phyloP scores from a whole-genome alignment of 2,797 vertebrate genomes.

The Dromococcyx pavoninus region DNA sequence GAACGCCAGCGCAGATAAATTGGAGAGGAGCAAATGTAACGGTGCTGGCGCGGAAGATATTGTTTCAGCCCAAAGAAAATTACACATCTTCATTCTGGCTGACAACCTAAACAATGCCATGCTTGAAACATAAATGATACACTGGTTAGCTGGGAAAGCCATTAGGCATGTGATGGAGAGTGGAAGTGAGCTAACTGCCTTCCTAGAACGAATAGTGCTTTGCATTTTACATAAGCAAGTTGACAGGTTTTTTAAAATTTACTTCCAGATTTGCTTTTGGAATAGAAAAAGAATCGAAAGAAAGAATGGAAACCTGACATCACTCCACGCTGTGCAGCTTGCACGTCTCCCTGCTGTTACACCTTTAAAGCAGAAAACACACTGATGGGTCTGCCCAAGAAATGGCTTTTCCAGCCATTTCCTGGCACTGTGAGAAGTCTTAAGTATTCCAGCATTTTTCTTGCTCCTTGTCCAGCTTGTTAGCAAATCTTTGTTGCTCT shows the following conservation, averaged over 20 bases:
- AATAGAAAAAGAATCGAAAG: neutral
- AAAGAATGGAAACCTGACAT: neutral
- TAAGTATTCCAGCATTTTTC: neutral
- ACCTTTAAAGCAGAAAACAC: neutral
- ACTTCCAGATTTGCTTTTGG: neutral
- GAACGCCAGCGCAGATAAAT: neutral
- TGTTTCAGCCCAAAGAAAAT: slow-evolving; percentile 57
- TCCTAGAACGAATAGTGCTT: neutral
- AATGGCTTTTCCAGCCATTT: neutral
- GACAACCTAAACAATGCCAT: slow-evolving; percentile 64
- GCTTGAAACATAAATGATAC: slow-evolving; percentile 55
- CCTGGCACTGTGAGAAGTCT: neutral
- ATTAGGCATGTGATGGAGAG: neutral
- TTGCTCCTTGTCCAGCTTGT: neutral
- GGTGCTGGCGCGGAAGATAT: neutral
- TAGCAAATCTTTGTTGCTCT: neutral
- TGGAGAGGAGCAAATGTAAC: neutral
- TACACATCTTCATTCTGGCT: slow-evolving; percentile 49
- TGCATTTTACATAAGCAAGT: slow-evolving; percentile 8
- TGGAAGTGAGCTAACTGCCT: neutral
- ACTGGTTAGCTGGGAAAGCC: slow-evolving; percentile 23
- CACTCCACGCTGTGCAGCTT: fast-evolving
- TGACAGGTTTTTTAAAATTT: neutral
- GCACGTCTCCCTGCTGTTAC: neutral
- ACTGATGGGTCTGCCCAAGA: neutral